phyloP scores from a whole-genome alignment of 1,140 invertebrate genomes.

The Macrobrachium rosenbergii region DNA sequence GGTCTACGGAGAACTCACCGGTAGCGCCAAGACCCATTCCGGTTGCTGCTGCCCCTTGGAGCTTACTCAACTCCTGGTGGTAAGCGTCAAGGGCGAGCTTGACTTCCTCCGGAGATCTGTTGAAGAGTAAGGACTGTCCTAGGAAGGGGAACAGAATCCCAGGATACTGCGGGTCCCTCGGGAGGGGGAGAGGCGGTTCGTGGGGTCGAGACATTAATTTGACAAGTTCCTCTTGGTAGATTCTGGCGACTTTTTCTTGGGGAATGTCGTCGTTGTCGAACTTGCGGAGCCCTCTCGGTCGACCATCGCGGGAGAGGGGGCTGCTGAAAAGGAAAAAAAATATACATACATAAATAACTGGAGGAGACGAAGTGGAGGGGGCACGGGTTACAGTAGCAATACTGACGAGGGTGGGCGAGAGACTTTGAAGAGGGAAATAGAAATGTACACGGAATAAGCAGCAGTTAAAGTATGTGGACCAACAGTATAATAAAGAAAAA shows the following conservation, averaged over 20 bases:
- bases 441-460: not conserved
- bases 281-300: slow-evolving; percentile 68
- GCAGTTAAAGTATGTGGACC: no score
- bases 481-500: no score
- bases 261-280: slow-evolving; percentile 92
- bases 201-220: slow-evolving; percentile 88
- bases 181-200: slow-evolving; percentile 54
- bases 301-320: slow-evolving; percentile 76
- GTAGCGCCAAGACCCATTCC: slow-evolving; percentile 65
- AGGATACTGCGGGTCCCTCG: slow-evolving; percentile 66
- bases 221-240: slow-evolving; percentile 96
- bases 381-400: not conserved
- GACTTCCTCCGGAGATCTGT: slow-evolving; percentile 83
- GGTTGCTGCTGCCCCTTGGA: slow-evolving; percentile 74
- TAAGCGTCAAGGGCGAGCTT: slow-evolving; percentile 91
- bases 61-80: slow-evolving; percentile 88
- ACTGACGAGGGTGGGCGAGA: not conserved
- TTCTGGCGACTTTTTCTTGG: slow-evolving; percentile 95
- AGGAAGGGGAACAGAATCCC: slow-evolving; percentile 65
- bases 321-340: slow-evolving; percentile 82
- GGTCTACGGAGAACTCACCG: slow-evolving; percentile 73
- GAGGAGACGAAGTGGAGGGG: not conserved
- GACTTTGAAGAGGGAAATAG: not conserved
- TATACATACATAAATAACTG: no score
- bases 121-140: slow-evolving; percentile 66